Evolutionary conservation across 2,113 vertebrate genomes (phyloP).

Genomic region (Boulengeromyrus knoepffleri): DNA sequence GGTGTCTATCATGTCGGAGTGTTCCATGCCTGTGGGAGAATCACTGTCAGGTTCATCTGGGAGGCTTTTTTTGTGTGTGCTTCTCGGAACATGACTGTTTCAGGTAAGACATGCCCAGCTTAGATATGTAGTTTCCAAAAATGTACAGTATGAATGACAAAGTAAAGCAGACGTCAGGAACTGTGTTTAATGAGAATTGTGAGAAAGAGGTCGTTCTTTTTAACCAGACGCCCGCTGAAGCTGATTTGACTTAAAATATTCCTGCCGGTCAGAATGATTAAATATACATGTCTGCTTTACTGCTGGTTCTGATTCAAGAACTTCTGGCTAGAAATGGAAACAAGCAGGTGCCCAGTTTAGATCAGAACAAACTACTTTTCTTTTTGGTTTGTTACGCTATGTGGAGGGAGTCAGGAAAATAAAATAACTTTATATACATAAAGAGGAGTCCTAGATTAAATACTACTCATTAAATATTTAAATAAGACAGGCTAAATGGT

Average conservation of each 20-base stretch:
- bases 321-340: not conserved
- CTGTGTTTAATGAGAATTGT: not conserved
- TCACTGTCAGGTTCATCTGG: not conserved
- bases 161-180: not conserved
- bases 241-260: conserved; percentile 4
- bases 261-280: not conserved
- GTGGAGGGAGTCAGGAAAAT: not conserved
- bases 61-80: not conserved
- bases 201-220: not conserved
- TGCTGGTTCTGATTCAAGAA: not conserved
- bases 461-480: not conserved
- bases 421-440: not conserved
- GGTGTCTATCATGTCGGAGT: not conserved
- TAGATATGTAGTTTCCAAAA: not conserved
- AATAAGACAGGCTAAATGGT: not conserved
- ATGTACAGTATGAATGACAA: not conserved
- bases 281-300: not conserved
- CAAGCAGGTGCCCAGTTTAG: not conserved
- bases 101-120: not conserved
- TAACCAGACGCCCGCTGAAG: not conserved
- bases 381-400: not conserved
- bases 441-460: not conserved
- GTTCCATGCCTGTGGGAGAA: not conserved
- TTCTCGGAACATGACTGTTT: not conserved
- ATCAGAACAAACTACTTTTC: not conserved